Evolutionary conservation across 2,797 vertebrate genomes (phyloP), one percentile per base, ranked within the genome.

Genomic region (Epinephelus malabaricus): DNA sequence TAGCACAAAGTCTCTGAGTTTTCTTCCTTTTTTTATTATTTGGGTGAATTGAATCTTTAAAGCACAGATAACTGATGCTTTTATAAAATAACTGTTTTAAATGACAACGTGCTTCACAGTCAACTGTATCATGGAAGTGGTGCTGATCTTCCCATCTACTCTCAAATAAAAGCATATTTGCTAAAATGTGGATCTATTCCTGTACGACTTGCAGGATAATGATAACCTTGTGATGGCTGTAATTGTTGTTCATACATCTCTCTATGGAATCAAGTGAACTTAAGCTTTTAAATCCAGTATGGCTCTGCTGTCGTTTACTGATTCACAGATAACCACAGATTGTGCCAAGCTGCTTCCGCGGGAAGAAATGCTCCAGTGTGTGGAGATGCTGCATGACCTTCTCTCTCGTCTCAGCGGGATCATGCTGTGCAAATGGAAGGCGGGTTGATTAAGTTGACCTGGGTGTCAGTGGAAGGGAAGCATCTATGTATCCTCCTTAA

Each of bases 361-460:
- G 9, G 69, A 78, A 55, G 68, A 63, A 54, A 51, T 6, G 46
- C 69, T 77, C 18, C 70, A 62, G 38, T 54, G 67, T 73, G 81
- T 73, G 80, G 76, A 62, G 82, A 83, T 45, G 76, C 79, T 76
- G 71, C 47, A 1, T 90, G 88, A 91, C 90, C 89, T 90, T 89
- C 81, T 81, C 74, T 59, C 68, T 61, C 9, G 7, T 82, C 86
- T 79, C 80, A 30, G 82, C 2, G 46, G 86, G 82, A 70, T 73
- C 81, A 38, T 18, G 73, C 85, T 83, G 89, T 88, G 81, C 83
- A 91, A 93, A 91, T 84, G 86, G 82, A 89, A 81, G 72, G 64
- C 64, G 30, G 79, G 76, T 81, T 91, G 90, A 92, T 93, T 85
- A 86, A 86, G 82, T 91, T 90, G 88, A 92, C 88, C 85, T 40